Evolutionary conservation across 1,140 invertebrate genomes (phyloP).

Genomic region (Melipona quadrifasciata): DNA sequence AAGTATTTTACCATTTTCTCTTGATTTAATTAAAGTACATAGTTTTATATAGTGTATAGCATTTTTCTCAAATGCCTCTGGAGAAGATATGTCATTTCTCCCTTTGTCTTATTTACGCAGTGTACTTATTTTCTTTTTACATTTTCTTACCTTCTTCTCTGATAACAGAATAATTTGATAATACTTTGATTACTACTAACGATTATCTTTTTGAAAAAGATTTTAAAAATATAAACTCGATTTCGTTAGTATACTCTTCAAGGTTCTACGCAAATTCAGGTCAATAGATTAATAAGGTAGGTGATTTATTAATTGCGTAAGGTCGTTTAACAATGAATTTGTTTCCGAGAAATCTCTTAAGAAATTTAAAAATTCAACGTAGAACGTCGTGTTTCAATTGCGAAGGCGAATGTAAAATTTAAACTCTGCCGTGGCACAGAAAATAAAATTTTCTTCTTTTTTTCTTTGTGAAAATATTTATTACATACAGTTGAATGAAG

Average conservation of each 20-base stretch:
- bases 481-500: too few species aligned
- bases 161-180: neutral
- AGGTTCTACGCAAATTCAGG: constrained; percentile 16
- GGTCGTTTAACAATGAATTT: neutral
- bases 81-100: neutral
- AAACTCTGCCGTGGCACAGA: too few species aligned
- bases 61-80: neutral
- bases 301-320: neutral
- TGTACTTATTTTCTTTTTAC: neutral
- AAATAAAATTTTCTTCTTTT: too few species aligned
- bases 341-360: neutral
- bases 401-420: neutral
- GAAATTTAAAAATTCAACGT: neutral
- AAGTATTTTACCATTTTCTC: too few species aligned
- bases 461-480: too few species aligned
- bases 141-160: neutral
- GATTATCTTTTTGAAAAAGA: neutral
- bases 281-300: neutral
- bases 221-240: neutral
- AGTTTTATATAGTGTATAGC: too few species aligned
- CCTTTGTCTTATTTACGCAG: neutral
- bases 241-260: neutral
- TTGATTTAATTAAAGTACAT: neutral
- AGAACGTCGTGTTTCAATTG: neutral
- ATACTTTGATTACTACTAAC: neutral